Evolutionary conservation across 2,113 vertebrate species (phyloP), one percentile per base, ranked within the genome.

Genomic region (Salvelinus namaycush): DNA sequence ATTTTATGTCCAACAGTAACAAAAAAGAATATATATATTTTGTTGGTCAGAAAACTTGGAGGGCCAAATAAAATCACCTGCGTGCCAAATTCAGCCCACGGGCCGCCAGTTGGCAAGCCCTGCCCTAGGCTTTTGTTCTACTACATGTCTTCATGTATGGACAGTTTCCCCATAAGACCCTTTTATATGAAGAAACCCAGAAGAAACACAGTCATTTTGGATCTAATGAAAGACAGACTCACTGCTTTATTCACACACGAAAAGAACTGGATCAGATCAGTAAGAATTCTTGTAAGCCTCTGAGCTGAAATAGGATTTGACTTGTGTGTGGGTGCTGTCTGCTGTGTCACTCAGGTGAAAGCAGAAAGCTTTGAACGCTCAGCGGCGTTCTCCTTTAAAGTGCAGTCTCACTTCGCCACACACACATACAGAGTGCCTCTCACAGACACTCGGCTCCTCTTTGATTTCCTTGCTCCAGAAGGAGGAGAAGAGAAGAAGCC

Each of bases 291-390:
- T 39, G 27, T 64, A 88, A 80, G 82, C 27, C 73, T 78, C 73
- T 54, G 51, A 54, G 51, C 60, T 72, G 27, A 83, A 88, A 86
- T 82, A 49, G 82, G 78, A 83, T 89, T 83, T 80, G 76, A 86
- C 74, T 88, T 22, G 51, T 76, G 9, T 44, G 76, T 68, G 85
- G 2, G 57, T 8, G 68, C 74, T 62, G 78, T 84, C 79, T 80
- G 68, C 74, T 83, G 83, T 81, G 82, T 86, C 75, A 72, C 69
- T 73, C 49, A 1, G 48, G 60, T 24, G 54, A 5, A 67, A 5
- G 31, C 20, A 62, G n/a, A 8, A 29, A 60, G 57, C n/a, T 49
- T 64, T 51, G 69, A 68, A 34, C 51, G 16, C 24, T 72, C 60
- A 51, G 22, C 20, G 51, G 51, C 29, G 29, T 79, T 51, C 51